Conservation (phyloP, 2,113 vertebrate species). For the Rhynchomys soricoides region DNA sequence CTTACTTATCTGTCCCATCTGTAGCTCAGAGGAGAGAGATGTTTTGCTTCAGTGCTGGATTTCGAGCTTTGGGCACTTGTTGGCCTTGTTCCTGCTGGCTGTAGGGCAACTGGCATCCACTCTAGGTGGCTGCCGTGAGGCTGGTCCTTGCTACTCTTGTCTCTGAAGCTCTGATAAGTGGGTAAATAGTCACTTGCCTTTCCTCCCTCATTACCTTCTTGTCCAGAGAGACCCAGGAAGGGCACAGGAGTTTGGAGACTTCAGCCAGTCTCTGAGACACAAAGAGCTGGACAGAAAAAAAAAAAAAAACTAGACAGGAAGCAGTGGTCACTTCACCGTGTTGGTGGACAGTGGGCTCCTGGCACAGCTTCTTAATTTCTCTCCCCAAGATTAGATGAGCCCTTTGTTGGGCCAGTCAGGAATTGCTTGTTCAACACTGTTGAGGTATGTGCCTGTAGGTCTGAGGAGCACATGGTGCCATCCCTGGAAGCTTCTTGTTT, state of each 20-base stretch:
- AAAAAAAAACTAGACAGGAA: neutral
- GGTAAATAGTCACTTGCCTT: neutral
- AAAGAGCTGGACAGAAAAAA: no score
- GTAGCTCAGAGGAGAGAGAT: slow-evolving; percentile 16
- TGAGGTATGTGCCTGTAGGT: neutral
- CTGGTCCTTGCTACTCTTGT: neutral
- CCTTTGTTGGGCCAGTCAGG: neutral
- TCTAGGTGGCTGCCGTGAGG: neutral
- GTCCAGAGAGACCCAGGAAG: neutral
- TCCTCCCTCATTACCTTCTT: neutral
- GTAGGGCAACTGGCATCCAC: neutral
- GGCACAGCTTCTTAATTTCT: neutral
- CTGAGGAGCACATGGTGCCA: neutral
- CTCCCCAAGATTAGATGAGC: rapidly evolving
- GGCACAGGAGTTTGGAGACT: neutral
- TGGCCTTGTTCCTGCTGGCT: neutral
- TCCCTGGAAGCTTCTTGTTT: neutral
- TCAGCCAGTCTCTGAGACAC: neutral
- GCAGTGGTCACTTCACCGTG: neutral
- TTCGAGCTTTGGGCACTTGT: neutral
- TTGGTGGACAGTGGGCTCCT: neutral
- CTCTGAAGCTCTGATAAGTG: slow-evolving; percentile 28
- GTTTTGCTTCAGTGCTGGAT: slow-evolving; percentile 2
- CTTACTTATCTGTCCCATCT: slow-evolving; percentile 31
- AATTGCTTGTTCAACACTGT: neutral